Evolutionary conservation across 2,797 vertebrate genomes (phyloP), one percentile per base, ranked within the genome.

Genomic region (Leontopithecus rosalia): DNA sequence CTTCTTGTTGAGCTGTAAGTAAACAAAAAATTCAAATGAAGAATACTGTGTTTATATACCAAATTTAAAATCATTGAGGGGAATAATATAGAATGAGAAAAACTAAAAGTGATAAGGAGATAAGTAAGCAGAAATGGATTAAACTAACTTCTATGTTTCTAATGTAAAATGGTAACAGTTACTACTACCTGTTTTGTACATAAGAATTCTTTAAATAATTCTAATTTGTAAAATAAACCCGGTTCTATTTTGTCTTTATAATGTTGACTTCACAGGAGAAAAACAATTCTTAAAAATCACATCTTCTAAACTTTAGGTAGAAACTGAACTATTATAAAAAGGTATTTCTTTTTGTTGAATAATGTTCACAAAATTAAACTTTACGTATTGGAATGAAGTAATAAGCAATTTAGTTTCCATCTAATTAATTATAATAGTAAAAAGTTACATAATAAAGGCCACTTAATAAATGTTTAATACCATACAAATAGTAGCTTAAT

Each of bases 1-100:
- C 99, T 98, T 99, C 99, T 98, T 99, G 99, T 83, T 99, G 99
- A 98, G 99, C 99, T 99, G 92, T 77, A 98, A 98, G 33, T 39
- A 88, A 93, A 97, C 72, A 96, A 95, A 88, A 95, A n/a, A 13
- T 95, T 97, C 73, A 90, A 76, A 96, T 90, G 39, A 96, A 96
- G 15, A 86, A 70, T 46, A 58, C 13, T 70, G 90, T 36, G 4
- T 28, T 84, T 55, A 90, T 17, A 87, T 24, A 46, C 8, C 20
- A 93, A 77, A 91, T 14, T 48, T 5, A 64, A 80, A 93, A 75
- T 90, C 39, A 92, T 0, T n/a, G 43, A 84, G 36, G 43, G 46
- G 24, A 95, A 79, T 28, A 76, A 50, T 0, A 28, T 12, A 94
- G 11, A 95, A 61, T 15, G 12, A 91, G 55, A 86, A 77, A 92